Evolutionary conservation across 2,888 invertebrate species (phyloP).

Genomic region (Oligia fasciuncula): DNA sequence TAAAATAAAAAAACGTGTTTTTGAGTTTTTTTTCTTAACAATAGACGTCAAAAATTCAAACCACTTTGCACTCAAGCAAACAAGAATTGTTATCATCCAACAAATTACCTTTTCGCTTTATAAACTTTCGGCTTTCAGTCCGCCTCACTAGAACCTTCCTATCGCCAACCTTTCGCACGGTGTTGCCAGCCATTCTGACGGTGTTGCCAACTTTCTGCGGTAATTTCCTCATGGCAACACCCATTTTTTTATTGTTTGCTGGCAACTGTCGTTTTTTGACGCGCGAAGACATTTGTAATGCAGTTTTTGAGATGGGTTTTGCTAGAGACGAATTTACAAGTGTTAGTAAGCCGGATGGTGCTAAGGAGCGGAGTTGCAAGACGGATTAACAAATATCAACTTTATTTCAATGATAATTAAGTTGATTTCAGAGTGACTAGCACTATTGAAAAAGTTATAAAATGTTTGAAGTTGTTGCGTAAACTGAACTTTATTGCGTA

Average conservation of each 20-base stretch:
- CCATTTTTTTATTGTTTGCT: conserved; percentile 63
- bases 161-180: conserved; percentile 75
- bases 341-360: conserved; percentile 64
- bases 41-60: conserved; percentile 23
- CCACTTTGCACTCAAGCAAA: conserved; percentile 7
- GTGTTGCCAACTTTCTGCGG: conserved; percentile 73
- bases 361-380: conserved; percentile 37
- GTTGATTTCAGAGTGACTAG: no score
- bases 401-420: no score
- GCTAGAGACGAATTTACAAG: conserved; percentile 58
- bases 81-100: not conserved
- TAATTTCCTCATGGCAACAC: conserved; percentile 67
- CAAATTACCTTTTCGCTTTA: conserved; percentile 84
- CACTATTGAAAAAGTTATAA: no score
- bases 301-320: conserved; percentile 61
- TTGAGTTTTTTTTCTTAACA: not conserved
- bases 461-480: no score
- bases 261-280: conserved; percentile 69
- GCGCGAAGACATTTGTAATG: conserved; percentile 49
- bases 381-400: not conserved
- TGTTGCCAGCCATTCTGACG: conserved; percentile 73
- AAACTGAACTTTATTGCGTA: no score
- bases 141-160: conserved; percentile 81
- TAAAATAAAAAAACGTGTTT: not conserved
- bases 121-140: conserved; percentile 75